Evolutionary conservation across 2,888 invertebrate species (phyloP).

Genomic region (Agonopterix alstromeriana): DNA sequence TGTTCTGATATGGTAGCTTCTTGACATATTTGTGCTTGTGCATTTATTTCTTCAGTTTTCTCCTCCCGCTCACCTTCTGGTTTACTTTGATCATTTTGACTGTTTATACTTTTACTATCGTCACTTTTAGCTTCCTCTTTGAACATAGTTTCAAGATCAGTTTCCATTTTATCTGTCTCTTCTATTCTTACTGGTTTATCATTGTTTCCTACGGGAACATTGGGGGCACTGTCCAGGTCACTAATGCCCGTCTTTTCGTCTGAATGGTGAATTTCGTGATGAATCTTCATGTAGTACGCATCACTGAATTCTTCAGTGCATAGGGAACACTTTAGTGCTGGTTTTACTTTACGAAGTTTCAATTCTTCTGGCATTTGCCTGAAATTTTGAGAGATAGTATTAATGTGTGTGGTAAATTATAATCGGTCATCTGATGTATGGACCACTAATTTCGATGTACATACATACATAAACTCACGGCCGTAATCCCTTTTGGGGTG

Average conservation of each 20-base stretch:
- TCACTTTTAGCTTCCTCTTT: neutral
- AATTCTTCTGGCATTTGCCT: too few species aligned
- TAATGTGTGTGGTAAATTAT: too few species aligned
- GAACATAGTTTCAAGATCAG: neutral
- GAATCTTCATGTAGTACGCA: conserved; percentile 36
- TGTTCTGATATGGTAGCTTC: neutral
- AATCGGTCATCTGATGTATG: too few species aligned
- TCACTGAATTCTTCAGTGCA: conserved; percentile 33
- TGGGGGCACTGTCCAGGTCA: neutral
- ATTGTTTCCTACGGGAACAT: neutral
- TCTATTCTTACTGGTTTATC: neutral
- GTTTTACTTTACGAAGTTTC: neutral
- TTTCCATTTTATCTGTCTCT: neutral
- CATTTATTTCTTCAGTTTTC: neutral
- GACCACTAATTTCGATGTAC: too few species aligned
- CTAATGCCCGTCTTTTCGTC: neutral
- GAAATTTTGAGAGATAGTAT: too few species aligned
- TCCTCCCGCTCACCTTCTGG: neutral
- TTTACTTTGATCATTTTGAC: neutral
- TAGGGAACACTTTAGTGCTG: conserved; percentile 13
- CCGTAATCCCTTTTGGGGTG: too few species aligned
- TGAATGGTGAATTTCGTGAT: conserved; percentile 36
- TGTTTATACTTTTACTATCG: neutral
- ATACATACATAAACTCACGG: too few species aligned
- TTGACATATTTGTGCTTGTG: neutral